A percentile compares a stretch with the other conserved stretches of the same genome.
phyloP scores from a whole-genome alignment of 2,113 vertebrate genomes.

The Rhinolophus sinicus region DNA sequence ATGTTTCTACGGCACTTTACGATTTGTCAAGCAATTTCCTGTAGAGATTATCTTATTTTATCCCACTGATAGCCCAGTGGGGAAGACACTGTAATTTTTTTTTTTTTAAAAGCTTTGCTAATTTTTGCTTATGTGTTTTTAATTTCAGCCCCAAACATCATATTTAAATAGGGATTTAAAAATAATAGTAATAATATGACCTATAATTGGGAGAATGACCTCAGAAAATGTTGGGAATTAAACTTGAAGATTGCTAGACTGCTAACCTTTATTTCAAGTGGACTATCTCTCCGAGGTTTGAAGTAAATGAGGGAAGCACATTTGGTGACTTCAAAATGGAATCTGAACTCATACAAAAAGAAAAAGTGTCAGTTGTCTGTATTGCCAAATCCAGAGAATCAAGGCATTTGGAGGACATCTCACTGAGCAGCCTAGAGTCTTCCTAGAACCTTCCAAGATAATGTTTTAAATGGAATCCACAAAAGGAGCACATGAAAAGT shows the following conservation, averaged over 20 bases:
- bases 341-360: neutral
- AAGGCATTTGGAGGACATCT: neutral
- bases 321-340: conserved; percentile 40
- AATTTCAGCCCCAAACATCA: neutral
- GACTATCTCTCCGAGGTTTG: neutral
- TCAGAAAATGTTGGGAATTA: neutral
- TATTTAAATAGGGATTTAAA: neutral
- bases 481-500: neutral
- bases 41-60: conserved; percentile 46
- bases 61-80: neutral
- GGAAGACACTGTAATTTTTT: conserved; percentile 43
- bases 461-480: neutral
- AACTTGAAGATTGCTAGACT: neutral
- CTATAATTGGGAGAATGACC: neutral
- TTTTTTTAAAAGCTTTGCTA: neutral
- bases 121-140: conserved; percentile 34
- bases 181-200: neutral
- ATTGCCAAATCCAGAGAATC: conserved; percentile 4
- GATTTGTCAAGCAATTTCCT: conserved; percentile 39
- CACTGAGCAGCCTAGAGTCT: neutral
- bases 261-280: neutral
- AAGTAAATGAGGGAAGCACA: neutral
- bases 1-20: neutral
- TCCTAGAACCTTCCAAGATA: conserved; percentile 45
- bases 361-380: neutral